Evolutionary conservation across 2,888 invertebrate genomes (phyloP).

Genomic region (Heliconius charithonia): DNA sequence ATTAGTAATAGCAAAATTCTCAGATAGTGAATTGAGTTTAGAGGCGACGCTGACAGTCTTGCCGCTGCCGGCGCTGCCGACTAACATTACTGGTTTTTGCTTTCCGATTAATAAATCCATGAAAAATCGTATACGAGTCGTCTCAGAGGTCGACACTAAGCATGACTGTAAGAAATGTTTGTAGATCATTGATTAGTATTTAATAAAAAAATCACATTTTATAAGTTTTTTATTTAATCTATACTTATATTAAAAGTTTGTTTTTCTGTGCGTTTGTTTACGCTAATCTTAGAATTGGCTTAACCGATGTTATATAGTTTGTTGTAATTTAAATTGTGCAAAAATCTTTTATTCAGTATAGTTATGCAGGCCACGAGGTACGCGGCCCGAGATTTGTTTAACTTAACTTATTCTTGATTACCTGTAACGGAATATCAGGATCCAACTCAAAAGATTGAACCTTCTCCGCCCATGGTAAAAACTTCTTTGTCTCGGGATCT

Average conservation of each 20-base stretch:
- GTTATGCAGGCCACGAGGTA: too few relatives aligned
- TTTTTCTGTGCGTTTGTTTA: too few relatives aligned
- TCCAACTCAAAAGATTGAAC: slow-evolving; percentile 92
- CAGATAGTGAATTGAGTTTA: slow-evolving; percentile 88
- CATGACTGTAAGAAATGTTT: slow-evolving; percentile 83
- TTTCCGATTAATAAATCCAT: slow-evolving; percentile 91
- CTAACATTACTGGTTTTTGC: slow-evolving; percentile 94
- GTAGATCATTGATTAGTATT: too few relatives aligned
- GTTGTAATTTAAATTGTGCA: too few relatives aligned
- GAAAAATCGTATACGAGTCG: slow-evolving; percentile 93
- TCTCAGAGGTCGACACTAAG: slow-evolving; percentile 95
- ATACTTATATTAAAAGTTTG: too few relatives aligned
- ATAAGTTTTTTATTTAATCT: too few relatives aligned
- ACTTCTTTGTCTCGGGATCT: slow-evolving; percentile 92
- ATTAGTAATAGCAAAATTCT: slow-evolving; percentile 92
- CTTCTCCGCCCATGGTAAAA: slow-evolving; percentile 93
- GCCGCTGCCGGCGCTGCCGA: slow-evolving; percentile 94
- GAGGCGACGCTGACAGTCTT: slow-evolving; percentile 96
- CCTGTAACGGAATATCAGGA: slow-evolving; percentile 93
- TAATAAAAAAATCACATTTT: too few relatives aligned
- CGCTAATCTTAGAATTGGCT: too few relatives aligned
- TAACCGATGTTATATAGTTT: too few relatives aligned
- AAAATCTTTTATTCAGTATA: too few relatives aligned
- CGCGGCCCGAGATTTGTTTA: not conserved
- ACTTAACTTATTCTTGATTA: slow-evolving; percentile 56